Evolutionary conservation across 2,888 invertebrate species (phyloP).

Genomic region (Tiliacea citrago): DNA sequence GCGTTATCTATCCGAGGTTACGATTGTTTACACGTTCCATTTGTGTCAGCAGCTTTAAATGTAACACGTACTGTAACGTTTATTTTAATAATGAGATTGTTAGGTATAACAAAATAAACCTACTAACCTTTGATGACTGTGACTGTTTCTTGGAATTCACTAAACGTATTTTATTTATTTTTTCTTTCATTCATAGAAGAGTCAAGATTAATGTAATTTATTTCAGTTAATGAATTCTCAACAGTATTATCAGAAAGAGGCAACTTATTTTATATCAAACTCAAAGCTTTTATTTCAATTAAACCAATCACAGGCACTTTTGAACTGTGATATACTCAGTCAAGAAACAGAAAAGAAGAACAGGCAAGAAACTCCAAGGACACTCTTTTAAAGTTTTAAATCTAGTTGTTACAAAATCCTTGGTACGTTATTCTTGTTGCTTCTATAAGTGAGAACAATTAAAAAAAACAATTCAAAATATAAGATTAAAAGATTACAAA

Average conservation of each 20-base stretch:
- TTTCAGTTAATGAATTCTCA: not conserved
- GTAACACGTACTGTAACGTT: not conserved
- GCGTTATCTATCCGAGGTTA: constrained; percentile 59
- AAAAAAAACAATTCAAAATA: no score
- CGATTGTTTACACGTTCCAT: constrained; percentile 47
- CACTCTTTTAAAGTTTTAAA: no score
- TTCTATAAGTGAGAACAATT: no score
- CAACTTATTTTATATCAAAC: not conserved
- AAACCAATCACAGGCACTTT: no score
- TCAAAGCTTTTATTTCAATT: no score
- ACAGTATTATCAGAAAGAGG: not conserved
- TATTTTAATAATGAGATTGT: constrained; percentile 2
- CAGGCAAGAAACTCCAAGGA: no score
- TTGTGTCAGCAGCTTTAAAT: constrained; percentile 37
- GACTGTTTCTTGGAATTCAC: constrained; percentile 12
- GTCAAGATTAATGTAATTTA: constrained; percentile 5
- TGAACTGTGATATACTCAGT: no score
- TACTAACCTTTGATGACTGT: constrained; percentile 26
- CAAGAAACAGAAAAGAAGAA: no score
- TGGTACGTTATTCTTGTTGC: no score
- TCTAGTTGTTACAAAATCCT: no score
- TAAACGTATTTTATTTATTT: no score
- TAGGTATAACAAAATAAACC: constrained; percentile 6
- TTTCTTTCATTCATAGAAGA: not conserved
- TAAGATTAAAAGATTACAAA: no score